A percentile compares a stretch with the other conserved stretches of the same genome.
These are phyloP conservation scores for Torymus aiolomorphi DNA, from an alignment of 2,888 invertebrate species.

Conservation along the genomic window DNA sequence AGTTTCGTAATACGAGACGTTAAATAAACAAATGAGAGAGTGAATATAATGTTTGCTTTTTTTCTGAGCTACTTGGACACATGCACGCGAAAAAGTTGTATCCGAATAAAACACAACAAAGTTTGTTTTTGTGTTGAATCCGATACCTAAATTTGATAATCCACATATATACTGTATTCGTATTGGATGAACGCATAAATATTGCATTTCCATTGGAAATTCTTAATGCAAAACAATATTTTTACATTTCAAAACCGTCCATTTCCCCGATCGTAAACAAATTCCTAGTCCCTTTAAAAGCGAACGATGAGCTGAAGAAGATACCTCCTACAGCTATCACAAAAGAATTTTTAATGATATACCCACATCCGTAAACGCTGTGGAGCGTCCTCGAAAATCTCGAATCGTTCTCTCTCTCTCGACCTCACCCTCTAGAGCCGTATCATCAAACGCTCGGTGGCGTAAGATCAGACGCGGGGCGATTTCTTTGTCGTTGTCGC, in stretches of 20 bases:
- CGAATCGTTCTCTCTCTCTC: too few relatives aligned
- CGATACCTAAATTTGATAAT: neutral
- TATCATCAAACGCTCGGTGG: neutral
- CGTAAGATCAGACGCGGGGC: constrained; percentile 19
- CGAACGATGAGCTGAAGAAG: too few relatives aligned
- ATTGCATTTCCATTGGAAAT: neutral
- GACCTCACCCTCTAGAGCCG: too few relatives aligned
- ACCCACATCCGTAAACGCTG: too few relatives aligned
- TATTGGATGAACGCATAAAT: neutral
- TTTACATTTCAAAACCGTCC: too few relatives aligned
- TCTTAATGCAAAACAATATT: neutral
- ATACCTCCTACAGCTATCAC: too few relatives aligned
- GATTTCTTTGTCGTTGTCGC: constrained; percentile 32
- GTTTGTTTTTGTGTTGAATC: neutral
- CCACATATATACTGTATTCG: neutral
- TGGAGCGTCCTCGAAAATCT: too few relatives aligned
- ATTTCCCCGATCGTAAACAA: too few relatives aligned
- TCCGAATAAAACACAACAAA: neutral
- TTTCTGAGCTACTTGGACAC: neutral
- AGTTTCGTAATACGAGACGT: neutral
- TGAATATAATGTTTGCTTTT: neutral
- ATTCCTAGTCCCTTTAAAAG: too few relatives aligned
- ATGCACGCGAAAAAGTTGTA: neutral
- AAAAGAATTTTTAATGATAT: too few relatives aligned
- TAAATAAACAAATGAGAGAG: neutral